Conservation (phyloP, 2,888 invertebrate species). For the Troilus luridus region DNA sequence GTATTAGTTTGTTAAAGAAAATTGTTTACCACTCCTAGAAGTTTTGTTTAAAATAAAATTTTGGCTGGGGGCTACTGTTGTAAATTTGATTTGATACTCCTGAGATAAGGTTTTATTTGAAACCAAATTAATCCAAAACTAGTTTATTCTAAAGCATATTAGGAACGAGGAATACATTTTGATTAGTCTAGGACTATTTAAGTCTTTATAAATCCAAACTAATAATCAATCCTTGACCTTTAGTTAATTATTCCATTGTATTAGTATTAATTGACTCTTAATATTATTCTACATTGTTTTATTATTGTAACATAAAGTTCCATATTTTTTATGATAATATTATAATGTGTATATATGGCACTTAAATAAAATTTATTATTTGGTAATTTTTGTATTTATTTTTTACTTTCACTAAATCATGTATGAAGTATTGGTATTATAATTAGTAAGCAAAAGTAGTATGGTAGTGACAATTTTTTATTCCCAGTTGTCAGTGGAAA, state of each 20-base stretch:
- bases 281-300: background rate
- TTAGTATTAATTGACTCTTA: background rate
- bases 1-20: background rate
- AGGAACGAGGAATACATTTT: background rate
- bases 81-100: background rate
- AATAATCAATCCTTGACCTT: background rate
- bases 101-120: background rate
- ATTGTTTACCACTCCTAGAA: background rate
- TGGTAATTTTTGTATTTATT: background rate
- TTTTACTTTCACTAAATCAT: background rate
- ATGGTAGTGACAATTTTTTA: too few relatives aligned
- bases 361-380: conserved; percentile 3
- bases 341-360: conserved; percentile 11
- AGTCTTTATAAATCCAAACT: background rate
- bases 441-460: too few relatives aligned
- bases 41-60: background rate
- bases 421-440: too few relatives aligned
- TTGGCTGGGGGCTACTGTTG: background rate
- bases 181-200: background rate
- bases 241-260: background rate
- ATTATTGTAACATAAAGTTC: background rate
- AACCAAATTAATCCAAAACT: background rate
- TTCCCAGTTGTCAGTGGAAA: too few relatives aligned
- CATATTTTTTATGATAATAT: background rate
- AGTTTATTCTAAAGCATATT: background rate